These are phyloP conservation scores for Drosophila ambigua DNA, from an alignment of 1,140 invertebrate species.

Conservation along the genomic window DNA sequence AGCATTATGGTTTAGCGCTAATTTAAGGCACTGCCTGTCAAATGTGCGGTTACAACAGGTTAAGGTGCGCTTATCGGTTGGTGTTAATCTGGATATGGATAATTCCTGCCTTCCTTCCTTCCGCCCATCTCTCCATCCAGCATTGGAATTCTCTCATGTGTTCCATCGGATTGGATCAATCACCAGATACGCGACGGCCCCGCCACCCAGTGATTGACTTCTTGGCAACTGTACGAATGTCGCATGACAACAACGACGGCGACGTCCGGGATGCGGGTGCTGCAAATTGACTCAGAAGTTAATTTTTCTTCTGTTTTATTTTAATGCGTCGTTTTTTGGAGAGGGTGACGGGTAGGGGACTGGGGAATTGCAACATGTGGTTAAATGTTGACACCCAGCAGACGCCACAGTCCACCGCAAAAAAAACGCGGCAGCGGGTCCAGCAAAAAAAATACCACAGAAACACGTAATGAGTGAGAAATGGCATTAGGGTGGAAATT, in stretches of 20 bases:
- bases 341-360: not conserved
- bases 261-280: constrained; percentile 41
- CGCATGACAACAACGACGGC: constrained; percentile 3
- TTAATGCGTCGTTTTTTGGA: constrained; percentile 10
- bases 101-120: not conserved
- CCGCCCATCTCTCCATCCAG: not conserved
- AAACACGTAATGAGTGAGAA: constrained; percentile 27
- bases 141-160: constrained; percentile 7
- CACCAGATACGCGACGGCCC: too few species aligned
- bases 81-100: not conserved
- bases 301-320: constrained; percentile 30
- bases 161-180: constrained; percentile 1
- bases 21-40: constrained; percentile 40
- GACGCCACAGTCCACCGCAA: constrained; percentile 65
- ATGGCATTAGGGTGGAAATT: constrained; percentile 20
- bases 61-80: constrained; percentile 3
- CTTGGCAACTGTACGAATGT: constrained; percentile 26
- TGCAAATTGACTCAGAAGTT: constrained; percentile 46
- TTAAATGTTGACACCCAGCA: constrained; percentile 72
- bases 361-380: constrained; percentile 50
- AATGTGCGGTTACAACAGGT: constrained; percentile 51
- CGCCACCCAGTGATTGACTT: constrained; percentile 10
- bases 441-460: constrained; percentile 14
- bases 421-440: constrained; percentile 16
- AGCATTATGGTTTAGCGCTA: constrained; percentile 65